A percentile compares a stretch with the other conserved stretches of the same genome.
These are phyloP conservation scores for Napeogenes sylphis DNA, from an alignment of 2,888 invertebrate species.

Conservation along the genomic window DNA sequence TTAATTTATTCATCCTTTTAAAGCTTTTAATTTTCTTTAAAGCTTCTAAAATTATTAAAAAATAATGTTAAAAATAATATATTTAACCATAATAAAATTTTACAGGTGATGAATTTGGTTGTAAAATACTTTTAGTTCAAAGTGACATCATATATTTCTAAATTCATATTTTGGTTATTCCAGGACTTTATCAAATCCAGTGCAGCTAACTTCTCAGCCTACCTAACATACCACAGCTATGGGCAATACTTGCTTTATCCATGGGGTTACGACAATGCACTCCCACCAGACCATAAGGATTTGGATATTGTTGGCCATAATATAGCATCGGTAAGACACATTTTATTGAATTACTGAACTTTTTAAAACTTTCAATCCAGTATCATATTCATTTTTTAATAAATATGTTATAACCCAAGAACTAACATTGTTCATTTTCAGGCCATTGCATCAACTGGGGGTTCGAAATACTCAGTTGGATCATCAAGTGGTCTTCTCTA, in stretches of 20 bases:
- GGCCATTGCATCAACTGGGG: slow-evolving; percentile 79
- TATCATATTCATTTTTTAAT: too few relatives aligned
- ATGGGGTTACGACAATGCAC: slow-evolving; percentile 88
- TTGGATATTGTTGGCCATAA: slow-evolving; percentile 82
- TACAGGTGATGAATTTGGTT: too few relatives aligned
- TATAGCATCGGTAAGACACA: slow-evolving; percentile 78
- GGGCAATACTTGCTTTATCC: slow-evolving; percentile 91
- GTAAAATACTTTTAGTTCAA: too few relatives aligned
- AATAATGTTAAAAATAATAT: too few relatives aligned
- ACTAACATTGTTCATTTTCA: slow-evolving; percentile 42
- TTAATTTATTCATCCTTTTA: too few relatives aligned
- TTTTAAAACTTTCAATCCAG: too few relatives aligned
- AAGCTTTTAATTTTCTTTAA: too few relatives aligned
- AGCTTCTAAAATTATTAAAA: too few relatives aligned
- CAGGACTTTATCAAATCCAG: slow-evolving; percentile 73
- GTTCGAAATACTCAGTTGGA: slow-evolving; percentile 84
- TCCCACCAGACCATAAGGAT: slow-evolving; percentile 84
- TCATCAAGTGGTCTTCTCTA: slow-evolving; percentile 87
- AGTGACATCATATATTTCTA: neutral
- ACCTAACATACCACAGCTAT: slow-evolving; percentile 89
- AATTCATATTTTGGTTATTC: slow-evolving; percentile 30
- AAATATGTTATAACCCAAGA: too few relatives aligned
- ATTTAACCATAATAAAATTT: too few relatives aligned
- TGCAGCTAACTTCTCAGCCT: slow-evolving; percentile 81
- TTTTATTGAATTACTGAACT: neutral